phyloP scores from a whole-genome alignment of 30 jellyfish, hydroid and myxozoan species.

The Catostylus mosaicus region DNA sequence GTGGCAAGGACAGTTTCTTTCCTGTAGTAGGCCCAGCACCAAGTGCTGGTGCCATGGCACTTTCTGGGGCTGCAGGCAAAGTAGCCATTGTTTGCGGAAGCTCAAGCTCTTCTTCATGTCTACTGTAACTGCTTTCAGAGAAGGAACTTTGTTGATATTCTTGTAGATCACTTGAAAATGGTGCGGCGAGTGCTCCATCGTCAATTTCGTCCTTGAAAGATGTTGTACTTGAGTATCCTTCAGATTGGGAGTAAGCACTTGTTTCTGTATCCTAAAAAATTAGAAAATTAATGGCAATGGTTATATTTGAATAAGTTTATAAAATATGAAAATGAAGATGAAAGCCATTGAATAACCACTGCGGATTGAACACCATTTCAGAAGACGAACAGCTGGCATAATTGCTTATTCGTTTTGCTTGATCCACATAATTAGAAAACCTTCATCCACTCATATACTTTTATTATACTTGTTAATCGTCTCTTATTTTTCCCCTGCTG shows the following conservation, averaged over 20 bases:
- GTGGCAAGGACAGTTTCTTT: constrained; percentile 44
- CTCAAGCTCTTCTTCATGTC: background rate
- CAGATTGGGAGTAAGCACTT: constrained; percentile 15
- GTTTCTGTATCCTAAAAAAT: background rate
- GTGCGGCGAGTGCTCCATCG: background rate
- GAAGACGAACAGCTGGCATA: no score
- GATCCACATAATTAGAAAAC: no score
- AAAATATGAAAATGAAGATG: no score
- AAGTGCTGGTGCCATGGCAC: background rate
- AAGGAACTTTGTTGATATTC: constrained; percentile 1
- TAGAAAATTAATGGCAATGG: background rate
- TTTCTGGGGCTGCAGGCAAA: background rate
- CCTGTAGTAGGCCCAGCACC: background rate
- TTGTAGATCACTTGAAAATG: background rate
- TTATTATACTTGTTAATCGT: no score
- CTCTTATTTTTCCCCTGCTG: no score
- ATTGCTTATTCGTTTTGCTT: no score
- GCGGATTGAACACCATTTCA: no score
- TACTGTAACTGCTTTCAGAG: constrained; percentile 4
- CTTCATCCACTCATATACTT: no score
- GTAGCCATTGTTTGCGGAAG: constrained; percentile 4
- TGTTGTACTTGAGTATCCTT: constrained; percentile 15
- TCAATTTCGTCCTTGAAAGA: constrained; percentile 7
- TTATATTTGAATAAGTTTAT: no score
- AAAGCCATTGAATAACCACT: no score